Evolutionary conservation across 2,113 vertebrate species (phyloP).

Genomic region (Eubucco bourcierii): DNA sequence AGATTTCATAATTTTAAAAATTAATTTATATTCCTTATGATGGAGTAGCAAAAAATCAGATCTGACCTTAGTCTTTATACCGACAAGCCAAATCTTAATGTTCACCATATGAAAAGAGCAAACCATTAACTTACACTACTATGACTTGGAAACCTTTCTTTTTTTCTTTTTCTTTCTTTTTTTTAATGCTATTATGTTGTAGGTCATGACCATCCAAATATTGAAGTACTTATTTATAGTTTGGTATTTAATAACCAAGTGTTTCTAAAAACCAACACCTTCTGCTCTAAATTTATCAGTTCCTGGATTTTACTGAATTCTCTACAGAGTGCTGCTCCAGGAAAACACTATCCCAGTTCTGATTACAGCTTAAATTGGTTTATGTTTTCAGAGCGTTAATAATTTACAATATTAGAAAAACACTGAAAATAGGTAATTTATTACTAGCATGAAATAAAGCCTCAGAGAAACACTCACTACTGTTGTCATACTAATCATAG

Average conservation of each 20-base stretch:
- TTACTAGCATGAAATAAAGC: neutral
- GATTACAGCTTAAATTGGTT: neutral
- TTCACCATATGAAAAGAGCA: neutral
- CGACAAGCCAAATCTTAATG: neutral
- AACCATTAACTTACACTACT: conserved; percentile 4
- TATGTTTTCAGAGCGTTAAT: neutral
- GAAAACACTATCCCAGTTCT: neutral
- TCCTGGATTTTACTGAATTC: conserved; percentile 12
- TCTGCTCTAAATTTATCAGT: conserved; percentile 33
- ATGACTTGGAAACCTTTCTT: neutral
- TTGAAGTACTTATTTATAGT: conserved; percentile 26
- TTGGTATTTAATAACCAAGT: conserved; percentile 34
- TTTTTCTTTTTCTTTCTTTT: neutral
- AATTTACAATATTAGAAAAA: conserved; percentile 16
- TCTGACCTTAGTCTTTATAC: neutral
- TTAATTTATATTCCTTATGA: neutral
- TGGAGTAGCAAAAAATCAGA: neutral
- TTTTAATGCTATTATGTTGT: neutral
- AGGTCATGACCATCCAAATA: conserved; percentile 7
- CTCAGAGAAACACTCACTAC: neutral
- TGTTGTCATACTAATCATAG: neutral
- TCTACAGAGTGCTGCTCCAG: neutral
- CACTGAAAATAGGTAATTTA: neutral
- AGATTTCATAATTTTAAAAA: neutral
- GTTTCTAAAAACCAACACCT: neutral